Conservation (phyloP, 2,113 vertebrate species). For the Apodemus sylvaticus region DNA sequence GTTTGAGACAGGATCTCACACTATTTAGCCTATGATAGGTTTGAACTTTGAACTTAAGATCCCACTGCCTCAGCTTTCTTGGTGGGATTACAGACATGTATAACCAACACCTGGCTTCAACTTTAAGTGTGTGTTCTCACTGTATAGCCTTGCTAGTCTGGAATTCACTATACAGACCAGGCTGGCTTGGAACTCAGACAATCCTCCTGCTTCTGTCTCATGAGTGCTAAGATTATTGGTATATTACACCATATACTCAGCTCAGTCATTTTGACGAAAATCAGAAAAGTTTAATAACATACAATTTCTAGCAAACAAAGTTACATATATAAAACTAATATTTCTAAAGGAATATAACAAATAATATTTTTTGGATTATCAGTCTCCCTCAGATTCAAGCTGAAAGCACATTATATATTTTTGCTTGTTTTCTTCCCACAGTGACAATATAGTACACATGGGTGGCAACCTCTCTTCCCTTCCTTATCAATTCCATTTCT, state of each 20-base stretch:
- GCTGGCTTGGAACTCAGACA: background rate
- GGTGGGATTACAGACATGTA: background rate
- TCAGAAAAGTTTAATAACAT: background rate
- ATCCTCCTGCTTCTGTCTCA: background rate
- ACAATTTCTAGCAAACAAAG: conserved; percentile 42
- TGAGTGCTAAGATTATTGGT: background rate
- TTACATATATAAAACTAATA: conserved; percentile 43
- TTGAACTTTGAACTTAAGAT: background rate
- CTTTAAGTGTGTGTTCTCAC: background rate
- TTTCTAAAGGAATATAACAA: conserved; percentile 49
- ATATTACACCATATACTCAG: background rate
- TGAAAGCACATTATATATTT: conserved; percentile 46
- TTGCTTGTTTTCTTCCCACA: conserved; percentile 4
- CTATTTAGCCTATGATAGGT: background rate
- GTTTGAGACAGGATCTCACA: background rate
- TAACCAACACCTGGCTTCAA: background rate
- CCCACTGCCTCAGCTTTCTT: background rate
- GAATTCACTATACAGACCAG: background rate
- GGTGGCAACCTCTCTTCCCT: conserved; percentile 63
- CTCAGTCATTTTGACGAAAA: conserved; percentile 43
- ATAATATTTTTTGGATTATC: conserved; percentile 58
- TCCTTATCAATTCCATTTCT: conserved; percentile 77
- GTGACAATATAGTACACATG: conserved; percentile 60
- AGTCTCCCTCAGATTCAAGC: conserved; percentile 70
- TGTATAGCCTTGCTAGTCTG: background rate